Base-by-base conservation (phyloP, 2,888 invertebrate genomes). In the Ectemnius continuus region DNA sequence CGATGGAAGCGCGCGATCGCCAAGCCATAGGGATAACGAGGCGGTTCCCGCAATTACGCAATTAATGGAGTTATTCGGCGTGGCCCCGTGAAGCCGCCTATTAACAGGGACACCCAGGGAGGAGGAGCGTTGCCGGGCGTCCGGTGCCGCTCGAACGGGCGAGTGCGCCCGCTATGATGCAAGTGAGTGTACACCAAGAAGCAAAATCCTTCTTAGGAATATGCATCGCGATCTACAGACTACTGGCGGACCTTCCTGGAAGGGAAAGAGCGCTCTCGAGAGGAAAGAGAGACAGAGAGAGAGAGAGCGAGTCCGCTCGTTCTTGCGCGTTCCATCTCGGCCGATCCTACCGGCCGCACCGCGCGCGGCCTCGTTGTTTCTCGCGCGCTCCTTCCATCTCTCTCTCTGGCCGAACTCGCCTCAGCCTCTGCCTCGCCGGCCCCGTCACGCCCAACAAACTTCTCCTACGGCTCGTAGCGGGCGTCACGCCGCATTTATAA, bases 401-500 rank as follows among this genome's bases (percentile, higher is more conserved):
- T 71, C 71, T 75, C 67, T 76, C 76, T 60, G 62, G 69, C 26
- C 46, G 58, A 56, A n/a, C 36, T 16, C 20, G 61, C 65, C 26
- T 63, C 23, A 57, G 36, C 57, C 28, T 48, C 76, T 62, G 73
- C 84, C 84, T 82, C 84, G 84, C 85, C 85, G 84, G 83, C 84
- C 82, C 84, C 88, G 89, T 89, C 88, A 89, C 89, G 89, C 89
- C 89, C 89, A 89, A 85, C 87, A 83, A 87, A 88, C 85, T 86
- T 85, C 78, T 82, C 69, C 77, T 77, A 77, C 77, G 77, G 67
- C 81, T 80, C 85, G 74, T 82, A 80, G 75, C 80, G 83, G 83
- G 84, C 87, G 89, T 89, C 89, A 90, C 87, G 89, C 85, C 86
- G 87, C 89, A 90, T 89, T 90, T 89, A 88, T 89, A 88, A 89